phyloP scores from a whole-genome alignment of 37 sponge, comb jelly and placozoan species.

The Corticium candelabrum region DNA sequence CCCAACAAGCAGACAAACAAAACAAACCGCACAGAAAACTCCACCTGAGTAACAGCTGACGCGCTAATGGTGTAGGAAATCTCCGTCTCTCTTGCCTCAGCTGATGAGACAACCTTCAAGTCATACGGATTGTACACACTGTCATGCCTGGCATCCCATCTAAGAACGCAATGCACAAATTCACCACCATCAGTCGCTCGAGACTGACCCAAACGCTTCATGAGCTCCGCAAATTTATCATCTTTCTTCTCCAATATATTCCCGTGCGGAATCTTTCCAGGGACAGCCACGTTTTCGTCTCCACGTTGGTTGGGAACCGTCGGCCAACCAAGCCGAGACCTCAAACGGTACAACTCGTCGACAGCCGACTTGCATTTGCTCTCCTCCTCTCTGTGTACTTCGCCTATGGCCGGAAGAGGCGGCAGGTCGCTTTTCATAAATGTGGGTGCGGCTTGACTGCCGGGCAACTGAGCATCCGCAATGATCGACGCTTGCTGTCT shows the following conservation, averaged over 20 bases:
- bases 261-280: not conserved
- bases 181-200: not conserved
- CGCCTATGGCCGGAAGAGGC: too few species aligned
- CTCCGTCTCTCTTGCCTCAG: not conserved
- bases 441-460: too few species aligned
- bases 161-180: not conserved
- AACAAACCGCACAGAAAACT: not conserved
- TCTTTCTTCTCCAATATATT: not conserved
- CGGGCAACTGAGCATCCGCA: too few species aligned
- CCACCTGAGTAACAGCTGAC: not conserved
- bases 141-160: too few species aligned
- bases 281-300: not conserved
- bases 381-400: too few species aligned
- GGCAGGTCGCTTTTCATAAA: too few species aligned
- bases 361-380: not conserved
- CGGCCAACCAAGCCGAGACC: not conserved
- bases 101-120: not conserved
- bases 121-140: not conserved
- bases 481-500: too few species aligned
- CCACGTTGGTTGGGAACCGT: not conserved
- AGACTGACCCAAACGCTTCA: too few species aligned
- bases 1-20: not conserved
- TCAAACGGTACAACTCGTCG: not conserved
- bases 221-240: not conserved
- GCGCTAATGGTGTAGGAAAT: not conserved